Conservation (phyloP, 23 tunicate genomes). For the Styela clava region DNA sequence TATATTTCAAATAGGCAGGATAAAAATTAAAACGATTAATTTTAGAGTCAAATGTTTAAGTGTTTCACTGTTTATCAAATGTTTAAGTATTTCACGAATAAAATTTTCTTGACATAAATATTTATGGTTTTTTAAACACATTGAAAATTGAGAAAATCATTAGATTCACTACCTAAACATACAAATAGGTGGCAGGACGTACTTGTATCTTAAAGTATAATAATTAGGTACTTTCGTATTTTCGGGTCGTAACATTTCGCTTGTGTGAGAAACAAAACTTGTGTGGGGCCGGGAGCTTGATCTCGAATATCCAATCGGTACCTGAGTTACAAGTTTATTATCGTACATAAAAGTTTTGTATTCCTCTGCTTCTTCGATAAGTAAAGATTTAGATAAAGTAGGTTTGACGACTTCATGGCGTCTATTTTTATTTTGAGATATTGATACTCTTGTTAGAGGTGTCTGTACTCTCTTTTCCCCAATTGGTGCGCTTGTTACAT, state of each 20-base stretch:
- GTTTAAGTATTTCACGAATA: too few relatives aligned
- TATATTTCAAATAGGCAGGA: too few relatives aligned
- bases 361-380: not conserved
- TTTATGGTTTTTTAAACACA: too few relatives aligned
- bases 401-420: not conserved
- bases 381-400: not conserved
- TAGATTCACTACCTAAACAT: conserved; percentile 58
- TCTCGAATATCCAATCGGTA: conserved; percentile 61
- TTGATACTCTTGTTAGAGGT: not conserved
- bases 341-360: conserved; percentile 62
- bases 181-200: conserved; percentile 44
- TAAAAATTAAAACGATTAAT: too few relatives aligned
- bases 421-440: not conserved
- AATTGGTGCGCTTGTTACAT: not conserved
- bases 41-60: too few relatives aligned
- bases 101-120: too few relatives aligned
- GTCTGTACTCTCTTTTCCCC: conserved; percentile 5
- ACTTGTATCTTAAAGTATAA: conserved; percentile 44
- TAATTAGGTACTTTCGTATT: conserved; percentile 54
- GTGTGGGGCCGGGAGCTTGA: conserved; percentile 18
- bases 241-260: conserved; percentile 31
- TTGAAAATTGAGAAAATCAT: too few relatives aligned
- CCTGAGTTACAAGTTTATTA: conserved; percentile 62
- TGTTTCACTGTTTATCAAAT: too few relatives aligned
- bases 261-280: conserved; percentile 45